Base-by-base conservation (phyloP, 2,797 vertebrate species). In the Coilia nasus region DNA sequence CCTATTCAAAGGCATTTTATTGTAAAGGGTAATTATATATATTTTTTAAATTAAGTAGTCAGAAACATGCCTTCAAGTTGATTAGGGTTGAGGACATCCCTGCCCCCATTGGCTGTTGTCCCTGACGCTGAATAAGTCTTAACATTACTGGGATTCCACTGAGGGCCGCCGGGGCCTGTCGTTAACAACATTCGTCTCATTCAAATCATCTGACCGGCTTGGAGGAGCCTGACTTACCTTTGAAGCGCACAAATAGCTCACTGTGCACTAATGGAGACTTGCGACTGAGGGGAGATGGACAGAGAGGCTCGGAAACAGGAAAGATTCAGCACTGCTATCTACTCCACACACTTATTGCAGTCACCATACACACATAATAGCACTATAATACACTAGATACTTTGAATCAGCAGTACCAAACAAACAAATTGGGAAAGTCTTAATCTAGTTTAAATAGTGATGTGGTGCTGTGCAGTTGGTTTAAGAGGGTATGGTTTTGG, bases 131-230 rank as follows among this genome's bases (percentile, higher is more conserved):
- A 83, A 84, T 84, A 82, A 86, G 64, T 83, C 84, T 84, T 83
- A 86, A 84, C 81, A 88, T 88, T 81, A 84, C 67, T 86, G 47
- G 44, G 57, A 86, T 86, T 71, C 85, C 83, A 71, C 12, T 21
- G 84, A 35, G 41, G 47, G 46, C 7, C 83, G 67, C 57, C 31
- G 54, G 35, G 35, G 80, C 85, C 23, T 54, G 47, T 56, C 75
- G 56, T 80, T 78, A 78, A 78, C 71, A 44, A 59, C 80, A 47
- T 86, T 86, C 17, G 15, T 56, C 64, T 64, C 14, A 83, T 83
- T 82, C 35, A 75, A 78, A 81, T 19, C 60, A 60, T 80, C 31
- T 41, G 6, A 47, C 67, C 71, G 59, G 44, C 15, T 21, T 44
- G 71, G 71, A 78, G 17, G 6, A 44, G 35, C 31, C 71, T 78